A percentile compares a stretch with the other conserved stretches of the same genome.
Conservation (phyloP, 2,797 vertebrate species). For the Enteromius viviparus region DNA sequence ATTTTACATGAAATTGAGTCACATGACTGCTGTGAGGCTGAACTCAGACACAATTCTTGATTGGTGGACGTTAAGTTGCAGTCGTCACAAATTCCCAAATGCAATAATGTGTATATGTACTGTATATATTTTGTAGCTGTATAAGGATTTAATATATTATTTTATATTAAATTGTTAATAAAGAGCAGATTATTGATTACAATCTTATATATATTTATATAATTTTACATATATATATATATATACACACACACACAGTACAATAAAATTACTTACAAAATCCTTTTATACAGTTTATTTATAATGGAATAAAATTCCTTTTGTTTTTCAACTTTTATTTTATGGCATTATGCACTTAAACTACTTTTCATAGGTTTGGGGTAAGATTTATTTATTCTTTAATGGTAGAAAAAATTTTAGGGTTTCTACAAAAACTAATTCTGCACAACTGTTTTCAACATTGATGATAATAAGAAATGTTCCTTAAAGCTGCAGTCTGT, state of each 20-base stretch:
- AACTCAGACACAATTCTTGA: background rate
- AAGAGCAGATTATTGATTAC: background rate
- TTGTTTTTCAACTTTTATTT: background rate
- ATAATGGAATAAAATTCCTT: background rate
- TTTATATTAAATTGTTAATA: background rate
- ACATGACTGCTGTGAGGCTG: background rate
- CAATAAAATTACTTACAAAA: background rate
- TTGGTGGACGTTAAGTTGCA: background rate
- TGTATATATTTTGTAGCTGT: too few relatives aligned
- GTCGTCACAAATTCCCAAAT: background rate
- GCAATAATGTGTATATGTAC: background rate
- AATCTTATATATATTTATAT: background rate
- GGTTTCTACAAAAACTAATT: background rate
- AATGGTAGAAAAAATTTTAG: too few relatives aligned
- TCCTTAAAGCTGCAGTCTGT: too few relatives aligned
- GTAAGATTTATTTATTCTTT: background rate
- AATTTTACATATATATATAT: too few relatives aligned
- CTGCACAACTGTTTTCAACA: background rate
- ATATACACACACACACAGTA: background rate
- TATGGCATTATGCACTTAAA: too few relatives aligned
- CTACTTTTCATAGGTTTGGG: background rate
- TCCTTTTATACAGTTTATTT: background rate
- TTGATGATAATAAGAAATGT: background rate
- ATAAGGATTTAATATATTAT: background rate
- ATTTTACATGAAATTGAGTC: constrained; percentile 19